phyloP scores from a whole-genome alignment of 2,113 vertebrate genomes.

The Platanista minor region DNA sequence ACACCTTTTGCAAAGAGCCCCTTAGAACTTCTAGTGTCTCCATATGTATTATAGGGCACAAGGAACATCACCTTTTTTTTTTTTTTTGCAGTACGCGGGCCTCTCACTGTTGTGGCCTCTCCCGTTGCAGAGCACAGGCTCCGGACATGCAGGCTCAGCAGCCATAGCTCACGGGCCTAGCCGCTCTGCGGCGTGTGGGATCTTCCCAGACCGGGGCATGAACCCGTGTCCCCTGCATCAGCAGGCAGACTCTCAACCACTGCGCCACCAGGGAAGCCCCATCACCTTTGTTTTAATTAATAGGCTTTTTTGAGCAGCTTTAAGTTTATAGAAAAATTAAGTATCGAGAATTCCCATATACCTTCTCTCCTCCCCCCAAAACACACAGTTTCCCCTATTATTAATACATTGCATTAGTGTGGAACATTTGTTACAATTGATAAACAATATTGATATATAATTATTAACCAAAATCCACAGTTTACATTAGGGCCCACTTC shows the following conservation, averaged over 20 bases:
- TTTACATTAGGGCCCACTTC: neutral
- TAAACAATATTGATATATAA: neutral
- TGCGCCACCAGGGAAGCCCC: no score
- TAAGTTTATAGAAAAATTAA: neutral
- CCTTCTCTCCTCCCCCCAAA: neutral
- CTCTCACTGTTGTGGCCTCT: no score
- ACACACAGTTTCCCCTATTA: neutral
- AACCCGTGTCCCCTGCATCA: no score
- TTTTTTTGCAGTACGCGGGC: no score
- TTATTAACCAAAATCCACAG: neutral
- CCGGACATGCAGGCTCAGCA: no score
- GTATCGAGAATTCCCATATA: neutral
- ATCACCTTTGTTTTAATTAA: neutral
- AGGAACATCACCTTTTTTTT: neutral
- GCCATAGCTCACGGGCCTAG: no score
- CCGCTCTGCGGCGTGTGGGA: no score
- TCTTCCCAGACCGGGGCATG: no score
- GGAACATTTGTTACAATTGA: neutral
- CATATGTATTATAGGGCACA: neutral
- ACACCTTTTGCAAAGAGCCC: neutral
- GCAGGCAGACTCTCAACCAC: no score
- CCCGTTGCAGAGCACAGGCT: no score
- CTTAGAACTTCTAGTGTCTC: neutral
- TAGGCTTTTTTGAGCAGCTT: constrained; percentile 11
- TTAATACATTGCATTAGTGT: neutral